phyloP scores from a whole-genome alignment of 2,888 invertebrate species.

The Epinotia demarniana region DNA sequence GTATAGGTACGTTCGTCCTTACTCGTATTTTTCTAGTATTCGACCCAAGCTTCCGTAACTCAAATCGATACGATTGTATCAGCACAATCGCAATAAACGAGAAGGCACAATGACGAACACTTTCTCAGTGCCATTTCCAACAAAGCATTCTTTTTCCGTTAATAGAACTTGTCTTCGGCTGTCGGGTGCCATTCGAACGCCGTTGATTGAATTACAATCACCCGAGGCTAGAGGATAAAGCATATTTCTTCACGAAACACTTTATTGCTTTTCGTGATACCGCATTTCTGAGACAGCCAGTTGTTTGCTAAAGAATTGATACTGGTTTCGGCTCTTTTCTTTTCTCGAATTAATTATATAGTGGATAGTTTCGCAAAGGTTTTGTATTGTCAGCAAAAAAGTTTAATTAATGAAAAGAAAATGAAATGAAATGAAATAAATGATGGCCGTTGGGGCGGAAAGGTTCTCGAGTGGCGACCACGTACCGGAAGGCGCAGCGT shows the following conservation, averaged over 20 bases:
- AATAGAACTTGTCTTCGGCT: conserved; percentile 26
- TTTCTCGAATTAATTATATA: background rate
- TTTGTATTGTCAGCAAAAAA: background rate
- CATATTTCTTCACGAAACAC: conserved; percentile 29
- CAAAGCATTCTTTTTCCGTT: conserved; percentile 12
- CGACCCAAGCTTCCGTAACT: conserved; percentile 4
- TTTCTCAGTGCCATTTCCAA: conserved; percentile 3
- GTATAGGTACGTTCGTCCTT: no score
- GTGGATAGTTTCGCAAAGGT: background rate
- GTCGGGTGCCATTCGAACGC: conserved; percentile 37
- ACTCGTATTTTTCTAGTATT: background rate
- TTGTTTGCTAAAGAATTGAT: conserved; percentile 5
- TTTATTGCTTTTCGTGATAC: conserved; percentile 27
- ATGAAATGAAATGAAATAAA: no score
- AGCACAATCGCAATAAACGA: conserved; percentile 18
- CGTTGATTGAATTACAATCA: conserved; percentile 56
- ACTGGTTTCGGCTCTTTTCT: background rate
- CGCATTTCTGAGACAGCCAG: background rate
- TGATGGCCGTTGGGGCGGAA: no score
- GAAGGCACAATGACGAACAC: conserved; percentile 9
- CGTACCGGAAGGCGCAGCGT: no score
- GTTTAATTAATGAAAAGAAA: no score
- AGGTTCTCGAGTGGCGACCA: no score
- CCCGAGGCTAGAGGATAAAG: conserved; percentile 29
- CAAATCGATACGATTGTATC: conserved; percentile 11